phyloP scores from a whole-genome alignment of 2,113 vertebrate species.

The Helogale parvula region DNA sequence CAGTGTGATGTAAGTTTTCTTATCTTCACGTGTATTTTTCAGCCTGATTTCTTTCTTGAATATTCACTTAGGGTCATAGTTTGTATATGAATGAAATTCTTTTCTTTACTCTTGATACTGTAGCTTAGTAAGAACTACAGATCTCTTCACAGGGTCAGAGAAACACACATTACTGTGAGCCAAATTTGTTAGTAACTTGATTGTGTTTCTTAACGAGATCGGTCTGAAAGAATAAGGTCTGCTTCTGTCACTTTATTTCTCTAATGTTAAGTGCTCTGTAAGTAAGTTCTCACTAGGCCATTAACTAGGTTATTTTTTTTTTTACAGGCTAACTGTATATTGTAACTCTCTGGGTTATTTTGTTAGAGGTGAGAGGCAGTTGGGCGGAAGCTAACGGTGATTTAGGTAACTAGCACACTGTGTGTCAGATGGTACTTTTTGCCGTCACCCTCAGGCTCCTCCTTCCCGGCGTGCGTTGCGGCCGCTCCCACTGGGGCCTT shows the following conservation, averaged over 20 bases:
- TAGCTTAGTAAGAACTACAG: not conserved
- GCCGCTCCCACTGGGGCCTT: accelerated
- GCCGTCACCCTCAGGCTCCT: not conserved
- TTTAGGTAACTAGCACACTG: not conserved
- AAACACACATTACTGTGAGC: not conserved
- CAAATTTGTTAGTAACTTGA: not conserved
- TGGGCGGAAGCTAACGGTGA: not conserved
- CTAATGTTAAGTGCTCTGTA: not conserved
- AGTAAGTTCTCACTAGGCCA: not conserved
- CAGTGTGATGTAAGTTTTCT: not conserved
- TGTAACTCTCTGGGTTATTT: not conserved
- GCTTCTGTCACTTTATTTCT: not conserved
- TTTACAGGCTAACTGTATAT: not conserved
- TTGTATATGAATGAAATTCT: not conserved
- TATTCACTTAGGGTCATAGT: constrained; percentile 15
- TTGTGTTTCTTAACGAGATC: constrained; percentile 28
- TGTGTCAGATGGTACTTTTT: not conserved
- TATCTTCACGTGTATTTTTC: not conserved
- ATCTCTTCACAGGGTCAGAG: not conserved
- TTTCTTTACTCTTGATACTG: not conserved
- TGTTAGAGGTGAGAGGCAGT: not conserved
- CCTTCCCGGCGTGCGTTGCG: not conserved
- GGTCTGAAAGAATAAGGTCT: not conserved
- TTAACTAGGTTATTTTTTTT: not conserved
- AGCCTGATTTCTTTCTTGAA: not conserved